Percentiles rank a stretch among this genome's conserved stretches.
phyloP scores from a whole-genome alignment of 2,797 vertebrate genomes.

The Pygocentrus nattereri region DNA sequence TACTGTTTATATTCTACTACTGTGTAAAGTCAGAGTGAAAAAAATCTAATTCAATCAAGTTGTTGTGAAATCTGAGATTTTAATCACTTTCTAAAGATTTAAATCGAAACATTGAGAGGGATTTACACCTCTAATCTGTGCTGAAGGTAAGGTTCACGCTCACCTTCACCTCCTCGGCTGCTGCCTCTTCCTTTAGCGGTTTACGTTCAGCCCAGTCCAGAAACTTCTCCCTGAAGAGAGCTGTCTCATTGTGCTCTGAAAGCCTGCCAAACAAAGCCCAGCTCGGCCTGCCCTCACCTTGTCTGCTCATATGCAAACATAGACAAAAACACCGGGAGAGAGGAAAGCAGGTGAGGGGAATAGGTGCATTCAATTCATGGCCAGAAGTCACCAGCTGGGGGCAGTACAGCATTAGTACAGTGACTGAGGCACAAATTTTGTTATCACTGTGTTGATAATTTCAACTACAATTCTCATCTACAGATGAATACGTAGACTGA shows the following conservation, averaged over 20 bases:
- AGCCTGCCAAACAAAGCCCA: slow-evolving; percentile 83
- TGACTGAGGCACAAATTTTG: neutral
- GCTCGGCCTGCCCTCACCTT: slow-evolving; percentile 79
- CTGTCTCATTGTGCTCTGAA: slow-evolving; percentile 85
- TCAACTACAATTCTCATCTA: neutral
- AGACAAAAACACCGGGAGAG: neutral
- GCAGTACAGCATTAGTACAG: slow-evolving; percentile 52
- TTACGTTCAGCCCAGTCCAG: slow-evolving; percentile 83
- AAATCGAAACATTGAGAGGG: neutral
- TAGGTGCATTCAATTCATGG: neutral
- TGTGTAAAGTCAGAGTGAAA: too few species aligned
- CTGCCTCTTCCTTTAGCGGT: slow-evolving; percentile 70
- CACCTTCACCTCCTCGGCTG: slow-evolving; percentile 79
- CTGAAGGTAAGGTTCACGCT: neutral
- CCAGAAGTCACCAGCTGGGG: slow-evolving; percentile 62
- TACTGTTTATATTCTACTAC: too few species aligned
- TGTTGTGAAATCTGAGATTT: neutral
- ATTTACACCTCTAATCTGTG: neutral
- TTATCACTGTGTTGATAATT: neutral
- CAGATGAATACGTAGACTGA: too few species aligned
- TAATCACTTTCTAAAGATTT: neutral
- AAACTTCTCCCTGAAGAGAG: slow-evolving; percentile 86
- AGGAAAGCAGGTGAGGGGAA: neutral
- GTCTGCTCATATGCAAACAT: slow-evolving; percentile 61
- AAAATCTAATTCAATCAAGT: neutral